Evolutionary conservation across 1,140 invertebrate genomes (phyloP), one percentile per base, ranked within the genome.

Genomic region (Tachypleus tridentatus): DNA sequence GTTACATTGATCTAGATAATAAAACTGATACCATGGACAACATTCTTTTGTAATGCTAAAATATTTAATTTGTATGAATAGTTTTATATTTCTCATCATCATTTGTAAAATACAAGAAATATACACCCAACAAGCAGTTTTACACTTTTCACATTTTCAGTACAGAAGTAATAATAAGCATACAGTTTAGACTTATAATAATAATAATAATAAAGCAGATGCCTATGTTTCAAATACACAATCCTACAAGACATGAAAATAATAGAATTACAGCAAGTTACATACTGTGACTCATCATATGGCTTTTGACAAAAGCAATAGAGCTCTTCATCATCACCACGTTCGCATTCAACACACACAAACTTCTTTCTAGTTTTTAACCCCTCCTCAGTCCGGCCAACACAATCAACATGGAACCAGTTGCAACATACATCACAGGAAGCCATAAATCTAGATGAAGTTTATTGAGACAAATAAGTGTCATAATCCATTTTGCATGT

Each of bases 391-490:
- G 91, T 93, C 57, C 98, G 89, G 47, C 89, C 91, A 3, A 98
- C 93, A 76, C 97, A 99, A 71, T 91, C 87, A 3, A 93, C 93
- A 76, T 99, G 96, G 80, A 97, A 98, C 94, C 95, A 98, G 78
- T 97, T 96, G 70, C 91, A 92, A 76, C 96, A 99, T 63, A 92
- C 79, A 78, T 97, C 95, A 79, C 97, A 99, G 52, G 92, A 93
- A 69, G 98, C 91, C 78, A 98, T 98, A 77, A 98, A 97, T 76
- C 91, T 93, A 29, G 29, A 29, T 29, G 29, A 29, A 29, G 29
- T 29, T 29, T 29, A 29, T 29, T 29, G 29, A 29, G 29, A 29
- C 29, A 29, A 29, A 29, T 29, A 29, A 29, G 29, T 2, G 29
- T 29, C 29, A 29, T 29, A 29, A 29, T 29, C 29, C 29, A 29